Evolutionary conservation across 2,888 invertebrate species (phyloP).

Genomic region (Tuberolachnus salignus): DNA sequence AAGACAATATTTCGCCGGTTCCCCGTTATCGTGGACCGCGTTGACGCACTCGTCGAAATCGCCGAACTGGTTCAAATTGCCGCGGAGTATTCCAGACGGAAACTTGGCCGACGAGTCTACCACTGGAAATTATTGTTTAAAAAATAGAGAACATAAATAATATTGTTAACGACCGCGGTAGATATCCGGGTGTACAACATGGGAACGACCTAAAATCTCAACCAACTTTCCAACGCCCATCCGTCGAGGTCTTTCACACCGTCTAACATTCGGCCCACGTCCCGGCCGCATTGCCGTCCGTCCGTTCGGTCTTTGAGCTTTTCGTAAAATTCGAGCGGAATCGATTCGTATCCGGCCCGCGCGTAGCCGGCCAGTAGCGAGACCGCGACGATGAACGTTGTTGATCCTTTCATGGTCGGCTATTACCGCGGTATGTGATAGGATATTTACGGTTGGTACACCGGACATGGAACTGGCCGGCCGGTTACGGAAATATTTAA

Average conservation of each 20-base stretch:
- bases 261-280: slow-evolving; percentile 18
- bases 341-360: background rate
- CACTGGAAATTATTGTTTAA: slow-evolving; percentile 65
- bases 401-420: slow-evolving; percentile 9
- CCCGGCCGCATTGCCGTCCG: background rate
- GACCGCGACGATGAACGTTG: background rate
- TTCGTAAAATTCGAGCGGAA: slow-evolving; percentile 39
- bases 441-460: no score
- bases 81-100: slow-evolving; percentile 72
- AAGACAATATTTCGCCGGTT: slow-evolving; percentile 72
- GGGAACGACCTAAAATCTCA: no score
- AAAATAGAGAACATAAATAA: background rate
- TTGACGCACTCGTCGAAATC: slow-evolving; percentile 73
- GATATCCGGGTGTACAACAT: background rate
- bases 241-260: slow-evolving; percentile 21
- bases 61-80: slow-evolving; percentile 74
- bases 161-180: no score
- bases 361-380: background rate
- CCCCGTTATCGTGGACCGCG: slow-evolving; percentile 61
- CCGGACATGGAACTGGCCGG: no score
- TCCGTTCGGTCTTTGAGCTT: background rate
- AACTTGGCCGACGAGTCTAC: slow-evolving; percentile 75
- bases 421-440: background rate
- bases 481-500: no score
- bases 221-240: slow-evolving; percentile 50